Conservation (phyloP, 2,888 invertebrate genomes). For the Mimas tiliae region DNA sequence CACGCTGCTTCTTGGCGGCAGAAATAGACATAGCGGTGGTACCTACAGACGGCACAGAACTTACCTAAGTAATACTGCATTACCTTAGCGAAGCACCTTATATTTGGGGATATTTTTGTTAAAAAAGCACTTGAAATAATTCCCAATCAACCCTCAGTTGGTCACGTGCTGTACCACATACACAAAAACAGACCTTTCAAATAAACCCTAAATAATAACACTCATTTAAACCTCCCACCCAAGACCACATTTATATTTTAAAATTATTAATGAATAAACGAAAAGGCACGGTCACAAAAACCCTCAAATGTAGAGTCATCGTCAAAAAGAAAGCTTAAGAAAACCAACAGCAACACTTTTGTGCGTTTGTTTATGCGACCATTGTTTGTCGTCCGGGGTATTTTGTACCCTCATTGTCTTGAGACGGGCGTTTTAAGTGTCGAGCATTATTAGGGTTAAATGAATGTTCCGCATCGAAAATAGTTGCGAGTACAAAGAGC, state of each 20-base stretch:
- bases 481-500: conserved; percentile 22
- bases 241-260: conserved; percentile 24
- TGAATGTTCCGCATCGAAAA: conserved; percentile 23
- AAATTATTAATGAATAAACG: conserved; percentile 25
- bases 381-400: conserved; percentile 29
- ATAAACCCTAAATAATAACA: conserved; percentile 17
- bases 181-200: conserved; percentile 2
- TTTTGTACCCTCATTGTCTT: conserved; percentile 27
- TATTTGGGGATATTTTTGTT: neutral
- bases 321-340: conserved; percentile 31
- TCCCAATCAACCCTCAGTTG: neutral
- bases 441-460: conserved; percentile 25
- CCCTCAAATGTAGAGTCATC: conserved; percentile 27
- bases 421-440: conserved; percentile 21
- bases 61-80: no score
- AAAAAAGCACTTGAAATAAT: neutral
- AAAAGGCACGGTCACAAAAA: conserved; percentile 27
- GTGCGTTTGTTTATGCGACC: conserved; percentile 30
- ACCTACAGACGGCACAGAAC: no score
- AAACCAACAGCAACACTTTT: conserved; percentile 30
- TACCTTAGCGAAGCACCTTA: no score
- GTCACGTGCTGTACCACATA: conserved; percentile 1
- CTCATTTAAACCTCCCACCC: conserved; percentile 18
- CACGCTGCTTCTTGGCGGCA: no score
- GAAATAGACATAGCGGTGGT: no score